These are phyloP conservation scores for Regulus satrapa DNA, from an alignment of 2,113 vertebrate species.

Conservation along the genomic window DNA sequence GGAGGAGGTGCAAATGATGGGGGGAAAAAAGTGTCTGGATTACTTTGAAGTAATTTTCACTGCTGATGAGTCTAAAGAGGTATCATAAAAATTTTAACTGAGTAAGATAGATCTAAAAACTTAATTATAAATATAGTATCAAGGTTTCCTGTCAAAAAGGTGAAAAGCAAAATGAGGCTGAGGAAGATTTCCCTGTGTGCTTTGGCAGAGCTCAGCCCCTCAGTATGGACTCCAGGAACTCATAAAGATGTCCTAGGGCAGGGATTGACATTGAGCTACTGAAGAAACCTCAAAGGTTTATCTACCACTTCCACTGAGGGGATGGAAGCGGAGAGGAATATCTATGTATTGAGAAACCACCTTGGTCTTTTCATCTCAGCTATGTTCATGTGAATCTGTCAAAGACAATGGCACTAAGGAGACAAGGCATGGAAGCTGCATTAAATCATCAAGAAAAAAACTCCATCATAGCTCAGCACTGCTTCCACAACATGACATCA, in stretches of 20 bases:
- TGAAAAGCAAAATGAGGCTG: background rate
- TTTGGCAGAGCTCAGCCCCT: background rate
- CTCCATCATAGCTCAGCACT: background rate
- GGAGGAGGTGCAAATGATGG: background rate
- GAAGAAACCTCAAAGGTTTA: background rate
- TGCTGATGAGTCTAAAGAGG: background rate
- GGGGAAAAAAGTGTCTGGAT: background rate
- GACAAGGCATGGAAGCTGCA: background rate
- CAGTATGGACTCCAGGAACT: background rate
- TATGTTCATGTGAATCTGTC: background rate
- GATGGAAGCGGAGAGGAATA: background rate
- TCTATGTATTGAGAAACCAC: background rate
- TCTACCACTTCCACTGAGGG: background rate
- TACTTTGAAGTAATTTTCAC: background rate
- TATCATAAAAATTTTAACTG: background rate
- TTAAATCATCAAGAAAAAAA: background rate
- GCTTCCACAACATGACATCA: background rate
- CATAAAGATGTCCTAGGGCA: background rate
- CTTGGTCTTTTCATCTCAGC: background rate
- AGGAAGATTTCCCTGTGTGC: background rate
- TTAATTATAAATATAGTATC: background rate
- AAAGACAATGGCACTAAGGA: background rate
- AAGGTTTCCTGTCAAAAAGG: background rate
- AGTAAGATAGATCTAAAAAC: background rate
- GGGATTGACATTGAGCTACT: rapidly evolving